Percentiles rank a stretch among this genome's conserved stretches.
Evolutionary conservation across 2,888 invertebrate genomes (phyloP).

Genomic region (Villa cingulata): DNA sequence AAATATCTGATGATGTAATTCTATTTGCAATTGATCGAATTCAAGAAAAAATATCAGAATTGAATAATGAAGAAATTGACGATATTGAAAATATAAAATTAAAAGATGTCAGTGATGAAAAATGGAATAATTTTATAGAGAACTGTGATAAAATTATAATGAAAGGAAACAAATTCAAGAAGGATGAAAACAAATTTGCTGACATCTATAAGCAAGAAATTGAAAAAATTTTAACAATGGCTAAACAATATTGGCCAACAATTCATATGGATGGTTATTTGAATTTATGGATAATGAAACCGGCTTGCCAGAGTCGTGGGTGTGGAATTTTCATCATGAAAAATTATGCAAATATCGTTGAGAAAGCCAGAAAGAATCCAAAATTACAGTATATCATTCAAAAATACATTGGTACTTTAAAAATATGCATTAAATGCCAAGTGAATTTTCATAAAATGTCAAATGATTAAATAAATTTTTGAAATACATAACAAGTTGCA

Average conservation of each 20-base stretch:
- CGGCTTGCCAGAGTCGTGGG: slow-evolving; percentile 68
- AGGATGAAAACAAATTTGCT: slow-evolving; percentile 14
- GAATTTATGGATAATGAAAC: slow-evolving; percentile 86
- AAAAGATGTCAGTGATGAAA: slow-evolving; percentile 15
- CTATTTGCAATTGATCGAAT: slow-evolving; percentile 59
- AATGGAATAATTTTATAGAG: slow-evolving; percentile 21
- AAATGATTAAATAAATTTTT: too few species aligned
- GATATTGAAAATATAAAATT: too few species aligned
- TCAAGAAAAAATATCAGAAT: slow-evolving; percentile 45
- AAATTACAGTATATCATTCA: slow-evolving; percentile 64
- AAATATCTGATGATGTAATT: slow-evolving; percentile 42
- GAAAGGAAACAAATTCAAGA: slow-evolving; percentile 22
- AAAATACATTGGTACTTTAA: slow-evolving; percentile 69
- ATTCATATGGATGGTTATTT: slow-evolving; percentile 60
- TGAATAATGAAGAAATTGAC: slow-evolving; percentile 54
- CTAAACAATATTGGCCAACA: slow-evolving; percentile 46
- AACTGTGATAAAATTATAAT: slow-evolving; percentile 28
- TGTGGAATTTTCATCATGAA: slow-evolving; percentile 70
- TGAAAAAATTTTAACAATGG: slow-evolving; percentile 43
- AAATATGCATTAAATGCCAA: not conserved
- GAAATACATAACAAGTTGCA: too few species aligned
- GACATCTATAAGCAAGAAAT: slow-evolving; percentile 23
- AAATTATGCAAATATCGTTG: slow-evolving; percentile 56
- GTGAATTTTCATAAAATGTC: too few species aligned
- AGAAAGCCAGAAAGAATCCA: slow-evolving; percentile 43